Conservation (phyloP, 2,888 invertebrate species). For the Dolomedes plantarius region DNA sequence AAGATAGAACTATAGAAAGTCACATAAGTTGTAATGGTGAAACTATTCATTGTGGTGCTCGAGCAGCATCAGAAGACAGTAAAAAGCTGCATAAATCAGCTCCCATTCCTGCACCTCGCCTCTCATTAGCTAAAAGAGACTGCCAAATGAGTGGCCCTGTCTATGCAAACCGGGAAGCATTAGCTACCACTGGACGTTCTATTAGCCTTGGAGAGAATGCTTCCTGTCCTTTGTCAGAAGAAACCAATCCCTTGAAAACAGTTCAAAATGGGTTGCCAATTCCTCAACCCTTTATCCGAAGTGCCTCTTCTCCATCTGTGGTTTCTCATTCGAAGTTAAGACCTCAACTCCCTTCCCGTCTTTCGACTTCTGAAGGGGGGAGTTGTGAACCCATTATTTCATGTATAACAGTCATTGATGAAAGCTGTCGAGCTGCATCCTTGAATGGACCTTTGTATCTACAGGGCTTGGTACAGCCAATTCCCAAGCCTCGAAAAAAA, state of each 20-base stretch:
- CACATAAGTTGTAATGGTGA: slow-evolving; percentile 46
- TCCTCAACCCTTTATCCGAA: slow-evolving; percentile 70
- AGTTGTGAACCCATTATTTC: slow-evolving; percentile 49
- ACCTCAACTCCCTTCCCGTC: slow-evolving; percentile 38
- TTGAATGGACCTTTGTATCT: slow-evolving; percentile 42
- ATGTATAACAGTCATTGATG: slow-evolving; percentile 27
- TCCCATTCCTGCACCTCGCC: slow-evolving; percentile 70
- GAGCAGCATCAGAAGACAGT: slow-evolving; percentile 25
- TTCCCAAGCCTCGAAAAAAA: slow-evolving; percentile 67
- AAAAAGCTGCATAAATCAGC: slow-evolving; percentile 45
- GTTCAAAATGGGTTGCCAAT: slow-evolving; percentile 63
- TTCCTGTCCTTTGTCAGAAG: slow-evolving; percentile 32
- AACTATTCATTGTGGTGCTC: too few species aligned
- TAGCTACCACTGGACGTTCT: slow-evolving; percentile 63
- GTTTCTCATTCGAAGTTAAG: slow-evolving; percentile 59
- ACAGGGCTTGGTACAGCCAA: slow-evolving; percentile 23
- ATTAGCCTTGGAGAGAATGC: slow-evolving; percentile 69
- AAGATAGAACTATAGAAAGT: slow-evolving; percentile 15
- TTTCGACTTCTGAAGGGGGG: slow-evolving; percentile 51
- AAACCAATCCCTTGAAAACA: slow-evolving; percentile 24
- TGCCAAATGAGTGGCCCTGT: slow-evolving; percentile 58
- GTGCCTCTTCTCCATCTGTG: slow-evolving; percentile 72
- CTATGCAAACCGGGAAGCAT: slow-evolving; percentile 70
- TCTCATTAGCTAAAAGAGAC: slow-evolving; percentile 62
- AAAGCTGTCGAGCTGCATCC: slow-evolving; percentile 39